Percentiles rank a stretch among this genome's conserved stretches.
Conservation (phyloP, 37 sponge, comb jelly and placozoan genomes). For the Axinella damicornis region DNA sequence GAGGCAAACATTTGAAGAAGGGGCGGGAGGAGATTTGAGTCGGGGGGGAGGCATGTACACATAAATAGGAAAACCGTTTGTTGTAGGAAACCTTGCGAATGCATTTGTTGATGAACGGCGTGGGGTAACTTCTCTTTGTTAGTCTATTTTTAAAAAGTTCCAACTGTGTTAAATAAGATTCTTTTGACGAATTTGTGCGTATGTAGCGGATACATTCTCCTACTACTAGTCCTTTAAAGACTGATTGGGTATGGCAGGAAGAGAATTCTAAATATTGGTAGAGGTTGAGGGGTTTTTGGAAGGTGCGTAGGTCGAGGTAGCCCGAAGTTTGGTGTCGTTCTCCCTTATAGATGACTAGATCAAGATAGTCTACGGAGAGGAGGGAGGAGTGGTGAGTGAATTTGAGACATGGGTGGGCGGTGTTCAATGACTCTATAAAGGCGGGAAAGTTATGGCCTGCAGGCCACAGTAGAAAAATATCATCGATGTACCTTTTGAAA, state of each 20-base stretch:
- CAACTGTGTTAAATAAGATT: neutral
- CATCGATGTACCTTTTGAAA: slow-evolving; percentile 48
- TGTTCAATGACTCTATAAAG: slow-evolving; percentile 16
- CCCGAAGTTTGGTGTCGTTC: neutral
- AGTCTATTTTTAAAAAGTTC: slow-evolving; percentile 21
- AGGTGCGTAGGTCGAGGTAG: slow-evolving; percentile 18
- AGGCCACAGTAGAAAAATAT: slow-evolving; percentile 55
- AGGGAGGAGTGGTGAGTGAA: slow-evolving; percentile 3
- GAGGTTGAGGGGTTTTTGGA: slow-evolving; percentile 33
- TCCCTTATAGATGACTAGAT: slow-evolving; percentile 26
- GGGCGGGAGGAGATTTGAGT: neutral
- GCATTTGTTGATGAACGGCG: neutral
- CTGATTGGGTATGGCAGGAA: slow-evolving; percentile 15
- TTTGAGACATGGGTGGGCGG: slow-evolving; percentile 1
- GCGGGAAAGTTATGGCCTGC: neutral
- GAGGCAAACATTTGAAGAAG: slow-evolving; percentile 31
- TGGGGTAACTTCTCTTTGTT: slow-evolving; percentile 19
- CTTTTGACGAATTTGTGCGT: slow-evolving; percentile 7
- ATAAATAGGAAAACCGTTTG: neutral
- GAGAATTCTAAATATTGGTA: slow-evolving; percentile 43
- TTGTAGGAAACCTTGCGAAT: neutral
- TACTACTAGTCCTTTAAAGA: slow-evolving; percentile 6
- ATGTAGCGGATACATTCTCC: slow-evolving; percentile 42
- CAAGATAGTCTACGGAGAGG: slow-evolving; percentile 3
- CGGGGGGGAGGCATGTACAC: too few species aligned